Evolutionary conservation across 2,113 vertebrate genomes (phyloP).

Genomic region (Polyodon spathula): DNA sequence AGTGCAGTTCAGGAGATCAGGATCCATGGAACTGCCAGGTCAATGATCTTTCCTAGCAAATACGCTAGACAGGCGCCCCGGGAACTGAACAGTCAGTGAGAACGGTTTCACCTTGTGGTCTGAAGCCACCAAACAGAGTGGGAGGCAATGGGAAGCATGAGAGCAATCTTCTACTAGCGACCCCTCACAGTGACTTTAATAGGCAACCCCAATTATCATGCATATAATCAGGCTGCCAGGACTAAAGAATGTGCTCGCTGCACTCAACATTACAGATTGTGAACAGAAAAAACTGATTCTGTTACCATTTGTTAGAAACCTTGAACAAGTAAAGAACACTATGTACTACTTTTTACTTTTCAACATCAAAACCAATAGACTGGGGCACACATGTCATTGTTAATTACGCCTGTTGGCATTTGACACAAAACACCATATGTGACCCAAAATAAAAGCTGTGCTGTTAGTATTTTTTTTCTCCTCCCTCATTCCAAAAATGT

Average conservation of each 20-base stretch:
- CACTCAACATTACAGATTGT: not conserved
- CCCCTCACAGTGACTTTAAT: slow-evolving; percentile 1
- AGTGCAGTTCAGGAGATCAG: not conserved
- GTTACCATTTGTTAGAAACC: too few relatives aligned
- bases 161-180: slow-evolving; percentile 4
- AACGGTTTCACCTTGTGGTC: slow-evolving; percentile 6
- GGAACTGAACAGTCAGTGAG: not conserved
- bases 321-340: too few relatives aligned
- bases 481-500: too few relatives aligned
- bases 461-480: too few relatives aligned
- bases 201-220: slow-evolving; percentile 4
- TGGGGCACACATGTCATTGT: too few relatives aligned
- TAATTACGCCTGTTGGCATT: too few relatives aligned
- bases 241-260: not conserved
- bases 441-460: too few relatives aligned
- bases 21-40: not conserved
- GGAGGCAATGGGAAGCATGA: not conserved
- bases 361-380: too few relatives aligned
- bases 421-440: too few relatives aligned
- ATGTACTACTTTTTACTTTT: too few relatives aligned
- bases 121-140: not conserved
- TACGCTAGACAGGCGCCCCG: not conserved
- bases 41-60: not conserved
- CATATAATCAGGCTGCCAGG: not conserved
- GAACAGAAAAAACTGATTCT: not conserved